A percentile compares a stretch with the other conserved stretches of the same genome.
phyloP scores from a whole-genome alignment of 2,888 invertebrate genomes.

The Ophion ellenae region DNA sequence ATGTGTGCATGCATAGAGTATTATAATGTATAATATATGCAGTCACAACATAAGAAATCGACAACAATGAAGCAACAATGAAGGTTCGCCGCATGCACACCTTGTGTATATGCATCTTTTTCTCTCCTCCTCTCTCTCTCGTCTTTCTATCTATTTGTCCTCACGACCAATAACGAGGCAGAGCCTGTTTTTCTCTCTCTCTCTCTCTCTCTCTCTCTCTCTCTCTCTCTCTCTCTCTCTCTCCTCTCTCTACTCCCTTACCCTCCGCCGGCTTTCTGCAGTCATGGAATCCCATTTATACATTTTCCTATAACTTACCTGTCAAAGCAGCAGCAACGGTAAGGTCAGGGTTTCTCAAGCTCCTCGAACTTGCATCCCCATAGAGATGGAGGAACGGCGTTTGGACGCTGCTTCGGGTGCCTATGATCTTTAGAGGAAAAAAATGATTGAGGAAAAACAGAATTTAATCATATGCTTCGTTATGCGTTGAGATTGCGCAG shows the following conservation, averaged over 20 bases:
- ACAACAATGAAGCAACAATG: constrained; percentile 81
- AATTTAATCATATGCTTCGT: not conserved
- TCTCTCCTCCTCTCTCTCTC: constrained; percentile 18
- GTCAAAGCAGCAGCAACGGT: constrained; percentile 64
- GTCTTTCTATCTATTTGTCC: not conserved
- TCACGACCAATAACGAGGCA: not conserved
- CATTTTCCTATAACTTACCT: constrained; percentile 75
- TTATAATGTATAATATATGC: constrained; percentile 35
- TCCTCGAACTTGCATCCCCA: constrained; percentile 25
- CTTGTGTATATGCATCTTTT: constrained; percentile 24
- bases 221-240: not conserved
- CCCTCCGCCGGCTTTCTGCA: constrained; percentile 69
- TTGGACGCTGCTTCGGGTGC: not conserved
- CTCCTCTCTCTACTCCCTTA: constrained; percentile 59
- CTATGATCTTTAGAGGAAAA: constrained; percentile 13
- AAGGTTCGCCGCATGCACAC: constrained; percentile 69
- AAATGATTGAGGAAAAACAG: not conserved
- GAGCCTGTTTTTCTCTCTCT: not conserved
- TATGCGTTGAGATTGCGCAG: not conserved
- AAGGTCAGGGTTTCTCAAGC: constrained; percentile 67
- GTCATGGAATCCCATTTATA: constrained; percentile 75
- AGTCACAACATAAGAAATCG: constrained; percentile 74
- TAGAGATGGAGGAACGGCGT: constrained; percentile 2
- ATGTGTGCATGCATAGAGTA: not conserved
- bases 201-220: not conserved